Percentiles rank a stretch among this genome's conserved stretches.
Conservation (phyloP, 37 sponge, comb jelly and placozoan genomes). For the Mnemiopsis leidyi region DNA sequence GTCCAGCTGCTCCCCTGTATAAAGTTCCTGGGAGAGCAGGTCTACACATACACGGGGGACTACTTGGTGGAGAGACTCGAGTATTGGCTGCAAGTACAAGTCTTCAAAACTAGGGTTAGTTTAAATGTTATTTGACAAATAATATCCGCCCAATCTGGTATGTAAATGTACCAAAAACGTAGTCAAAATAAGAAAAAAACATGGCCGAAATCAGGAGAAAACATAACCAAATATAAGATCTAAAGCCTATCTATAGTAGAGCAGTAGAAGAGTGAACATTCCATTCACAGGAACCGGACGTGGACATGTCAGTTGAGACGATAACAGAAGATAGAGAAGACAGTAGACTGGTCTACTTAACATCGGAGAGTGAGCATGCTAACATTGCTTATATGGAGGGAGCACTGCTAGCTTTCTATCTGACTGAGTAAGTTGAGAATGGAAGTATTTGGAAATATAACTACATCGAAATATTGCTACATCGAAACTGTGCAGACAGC, state of each 20-base stretch:
- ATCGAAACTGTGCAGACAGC: no score
- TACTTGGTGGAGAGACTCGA: slow-evolving; percentile 30
- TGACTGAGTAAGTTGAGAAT: slow-evolving; percentile 37
- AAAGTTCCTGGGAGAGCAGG: slow-evolving; percentile 37
- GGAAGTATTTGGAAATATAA: no score
- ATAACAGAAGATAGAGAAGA: not conserved
- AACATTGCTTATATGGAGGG: slow-evolving; percentile 63
- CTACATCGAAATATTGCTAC: no score
- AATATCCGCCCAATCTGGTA: no score
- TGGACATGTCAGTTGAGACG: not conserved
- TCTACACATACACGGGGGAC: slow-evolving; percentile 45
- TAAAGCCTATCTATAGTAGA: not conserved
- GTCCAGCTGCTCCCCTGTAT: slow-evolving; percentile 46
- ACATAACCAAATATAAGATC: not conserved
- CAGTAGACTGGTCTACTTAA: slow-evolving; percentile 37
- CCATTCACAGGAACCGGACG: slow-evolving; percentile 56
- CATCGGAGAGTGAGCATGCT: not conserved
- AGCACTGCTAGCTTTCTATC: slow-evolving; percentile 57
- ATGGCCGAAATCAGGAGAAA: no score
- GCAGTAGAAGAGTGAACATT: no score
- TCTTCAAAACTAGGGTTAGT: slow-evolving; percentile 51
- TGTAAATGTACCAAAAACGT: no score
- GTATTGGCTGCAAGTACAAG: slow-evolving; percentile 47
- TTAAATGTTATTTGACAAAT: no score
- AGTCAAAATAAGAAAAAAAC: no score